These are phyloP conservation scores for Drosophila repleta DNA, from an alignment of 1,140 invertebrate species.

Conservation along the genomic window DNA sequence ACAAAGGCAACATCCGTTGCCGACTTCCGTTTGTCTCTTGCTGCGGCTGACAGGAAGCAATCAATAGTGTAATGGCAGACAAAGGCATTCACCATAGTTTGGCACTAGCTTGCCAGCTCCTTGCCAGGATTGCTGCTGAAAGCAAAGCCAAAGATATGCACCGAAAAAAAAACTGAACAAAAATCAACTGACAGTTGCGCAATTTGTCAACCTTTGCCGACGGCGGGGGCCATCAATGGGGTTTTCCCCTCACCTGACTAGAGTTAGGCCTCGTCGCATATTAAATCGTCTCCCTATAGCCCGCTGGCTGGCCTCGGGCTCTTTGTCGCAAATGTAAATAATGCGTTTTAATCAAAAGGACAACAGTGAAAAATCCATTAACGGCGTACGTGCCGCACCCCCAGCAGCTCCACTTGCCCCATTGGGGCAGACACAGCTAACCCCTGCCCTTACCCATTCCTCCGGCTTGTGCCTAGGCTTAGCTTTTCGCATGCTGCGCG, in stretches of 20 bases:
- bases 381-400: slow-evolving; percentile 61
- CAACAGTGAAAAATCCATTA: slow-evolving; percentile 72
- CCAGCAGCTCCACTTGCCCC: slow-evolving; percentile 7
- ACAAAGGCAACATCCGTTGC: slow-evolving; percentile 66
- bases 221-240: neutral
- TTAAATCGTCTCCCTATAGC: slow-evolving; percentile 32
- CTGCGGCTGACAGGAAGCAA: slow-evolving; percentile 81
- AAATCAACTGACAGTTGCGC: slow-evolving; percentile 39
- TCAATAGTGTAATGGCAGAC: slow-evolving; percentile 83
- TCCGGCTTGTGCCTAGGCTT: slow-evolving; percentile 5
- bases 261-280: slow-evolving; percentile 5
- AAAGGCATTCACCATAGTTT: slow-evolving; percentile 76
- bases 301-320: too few relatives aligned
- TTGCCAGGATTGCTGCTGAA: slow-evolving; percentile 33
- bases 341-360: slow-evolving; percentile 76
- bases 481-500: slow-evolving; percentile 47
- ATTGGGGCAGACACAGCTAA: slow-evolving; percentile 6
- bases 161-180: slow-evolving; percentile 17
- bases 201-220: slow-evolving; percentile 70
- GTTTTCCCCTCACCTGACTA: slow-evolving; percentile 16
- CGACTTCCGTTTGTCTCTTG: slow-evolving; percentile 56
- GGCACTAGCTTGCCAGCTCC: slow-evolving; percentile 76
- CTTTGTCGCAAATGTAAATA: slow-evolving; percentile 71
- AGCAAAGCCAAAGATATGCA: slow-evolving; percentile 10
- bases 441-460: neutral